Conservation (phyloP, 2,888 invertebrate species). For the Heteropelma amictum region DNA sequence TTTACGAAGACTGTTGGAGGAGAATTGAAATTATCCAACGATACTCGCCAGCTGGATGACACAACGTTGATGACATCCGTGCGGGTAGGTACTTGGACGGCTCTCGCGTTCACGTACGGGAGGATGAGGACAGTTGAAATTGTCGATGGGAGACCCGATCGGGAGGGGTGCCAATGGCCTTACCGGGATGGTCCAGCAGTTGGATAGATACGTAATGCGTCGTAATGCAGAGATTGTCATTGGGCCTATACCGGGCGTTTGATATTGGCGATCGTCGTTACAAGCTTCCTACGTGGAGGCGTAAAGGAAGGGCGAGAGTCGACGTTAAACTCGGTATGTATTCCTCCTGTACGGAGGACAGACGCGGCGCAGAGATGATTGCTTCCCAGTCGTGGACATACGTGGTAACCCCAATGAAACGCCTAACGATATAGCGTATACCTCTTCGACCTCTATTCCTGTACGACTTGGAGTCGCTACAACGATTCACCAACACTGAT, state of each 20-base stretch:
- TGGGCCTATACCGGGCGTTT: constrained; percentile 9
- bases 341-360: constrained; percentile 1
- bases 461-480: constrained; percentile 31
- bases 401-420: constrained; percentile 12
- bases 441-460: background rate
- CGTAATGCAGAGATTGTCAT: constrained; percentile 32
- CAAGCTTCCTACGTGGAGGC: constrained; percentile 7
- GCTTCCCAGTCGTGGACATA: constrained; percentile 34
- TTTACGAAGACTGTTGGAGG: background rate
- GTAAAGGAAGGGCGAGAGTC: background rate
- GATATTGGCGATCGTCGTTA: constrained; percentile 41
- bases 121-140: background rate
- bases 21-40: background rate
- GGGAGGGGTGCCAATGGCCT: constrained; percentile 8
- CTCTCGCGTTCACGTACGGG: constrained; percentile 21
- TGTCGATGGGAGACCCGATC: background rate
- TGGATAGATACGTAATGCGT: constrained; percentile 36
- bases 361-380: constrained; percentile 35
- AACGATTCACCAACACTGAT: constrained; percentile 55
- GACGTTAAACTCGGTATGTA: constrained; percentile 26
- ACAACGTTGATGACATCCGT: constrained; percentile 15
- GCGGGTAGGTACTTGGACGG: constrained; percentile 5
- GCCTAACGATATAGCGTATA: background rate
- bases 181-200: constrained; percentile 2
- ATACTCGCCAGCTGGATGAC: background rate